These are phyloP conservation scores for Okamejei kenojei DNA, from an alignment of 2,797 vertebrate species.

Conservation along the genomic window DNA sequence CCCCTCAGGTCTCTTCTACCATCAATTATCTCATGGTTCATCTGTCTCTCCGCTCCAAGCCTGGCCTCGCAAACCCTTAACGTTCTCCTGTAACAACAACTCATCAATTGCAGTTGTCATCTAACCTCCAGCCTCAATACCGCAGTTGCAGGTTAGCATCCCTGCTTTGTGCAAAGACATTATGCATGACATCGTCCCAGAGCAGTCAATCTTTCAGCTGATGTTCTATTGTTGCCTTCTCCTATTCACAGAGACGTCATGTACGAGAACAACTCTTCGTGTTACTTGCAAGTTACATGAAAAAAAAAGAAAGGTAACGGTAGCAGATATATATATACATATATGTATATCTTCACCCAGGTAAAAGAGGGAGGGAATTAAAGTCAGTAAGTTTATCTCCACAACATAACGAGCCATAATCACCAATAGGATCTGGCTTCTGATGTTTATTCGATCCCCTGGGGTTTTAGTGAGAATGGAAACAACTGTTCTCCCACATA, in stretches of 20 bases:
- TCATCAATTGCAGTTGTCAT: not conserved
- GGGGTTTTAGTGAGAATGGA: not conserved
- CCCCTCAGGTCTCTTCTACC: not conserved
- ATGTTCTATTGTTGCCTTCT: not conserved
- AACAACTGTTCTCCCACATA: conserved; percentile 3
- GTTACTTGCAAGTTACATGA: not conserved
- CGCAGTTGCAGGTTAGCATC: not conserved
- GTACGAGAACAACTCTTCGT: not conserved
- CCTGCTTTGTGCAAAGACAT: not conserved
- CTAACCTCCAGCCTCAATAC: not conserved
- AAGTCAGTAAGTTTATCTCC: not conserved
- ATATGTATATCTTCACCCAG: no score
- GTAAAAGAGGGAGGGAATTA: not conserved
- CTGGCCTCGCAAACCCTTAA: not conserved
- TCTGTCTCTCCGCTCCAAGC: not conserved
- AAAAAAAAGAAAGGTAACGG: not conserved
- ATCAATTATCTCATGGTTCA: not conserved
- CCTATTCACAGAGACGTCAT: not conserved
- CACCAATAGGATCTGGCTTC: not conserved
- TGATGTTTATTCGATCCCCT: not conserved
- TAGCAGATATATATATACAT: not conserved
- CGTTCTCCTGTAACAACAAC: not conserved
- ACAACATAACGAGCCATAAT: not conserved
- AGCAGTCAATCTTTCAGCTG: not conserved
- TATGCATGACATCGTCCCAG: not conserved